These are phyloP conservation scores for Periophthalmus modestus DNA, from an alignment of 2,113 vertebrate genomes.

Conservation along the genomic window DNA sequence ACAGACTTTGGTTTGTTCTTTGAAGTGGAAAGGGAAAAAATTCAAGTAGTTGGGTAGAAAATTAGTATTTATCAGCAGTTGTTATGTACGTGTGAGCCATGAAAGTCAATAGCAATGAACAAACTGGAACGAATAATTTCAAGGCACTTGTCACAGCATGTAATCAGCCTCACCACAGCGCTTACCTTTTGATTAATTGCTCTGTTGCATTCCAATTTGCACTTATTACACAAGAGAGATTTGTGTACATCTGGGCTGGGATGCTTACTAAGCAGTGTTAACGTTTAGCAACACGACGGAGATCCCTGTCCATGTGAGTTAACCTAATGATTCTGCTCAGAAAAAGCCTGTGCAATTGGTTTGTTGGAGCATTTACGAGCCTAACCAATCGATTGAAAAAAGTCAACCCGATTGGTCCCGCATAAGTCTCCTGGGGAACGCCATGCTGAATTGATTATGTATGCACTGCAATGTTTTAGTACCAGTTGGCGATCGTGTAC, in stretches of 20 bases:
- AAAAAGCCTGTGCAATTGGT: slow-evolving; percentile 14
- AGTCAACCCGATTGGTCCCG: slow-evolving; percentile 26
- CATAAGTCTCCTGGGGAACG: slow-evolving; percentile 27
- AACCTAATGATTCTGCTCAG: slow-evolving; percentile 33
- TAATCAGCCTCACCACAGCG: slow-evolving; percentile 46
- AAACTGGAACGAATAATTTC: slow-evolving; percentile 55
- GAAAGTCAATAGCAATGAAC: slow-evolving; percentile 51
- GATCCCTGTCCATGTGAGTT: slow-evolving; percentile 21
- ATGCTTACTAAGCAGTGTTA: slow-evolving; percentile 27
- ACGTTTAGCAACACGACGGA: slow-evolving; percentile 22
- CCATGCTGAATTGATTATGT: slow-evolving; percentile 33
- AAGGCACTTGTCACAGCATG: slow-evolving; percentile 56
- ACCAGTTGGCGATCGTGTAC: neutral
- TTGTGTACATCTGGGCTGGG: slow-evolving; percentile 17
- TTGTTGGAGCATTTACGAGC: slow-evolving; percentile 45
- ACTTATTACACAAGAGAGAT: slow-evolving; percentile 39
- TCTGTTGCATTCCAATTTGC: slow-evolving; percentile 57
- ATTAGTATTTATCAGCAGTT: slow-evolving; percentile 43
- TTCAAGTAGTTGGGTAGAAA: slow-evolving; percentile 53
- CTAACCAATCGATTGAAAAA: slow-evolving; percentile 40
- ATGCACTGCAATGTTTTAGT: slow-evolving; percentile 4
- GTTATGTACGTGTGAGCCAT: slow-evolving; percentile 13
- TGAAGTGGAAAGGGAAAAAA: slow-evolving; percentile 28
- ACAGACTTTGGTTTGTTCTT: slow-evolving; percentile 41
- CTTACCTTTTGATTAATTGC: slow-evolving; percentile 60